phyloP scores from a whole-genome alignment of 2,113 vertebrate genomes.

The Aplodontia rufa region DNA sequence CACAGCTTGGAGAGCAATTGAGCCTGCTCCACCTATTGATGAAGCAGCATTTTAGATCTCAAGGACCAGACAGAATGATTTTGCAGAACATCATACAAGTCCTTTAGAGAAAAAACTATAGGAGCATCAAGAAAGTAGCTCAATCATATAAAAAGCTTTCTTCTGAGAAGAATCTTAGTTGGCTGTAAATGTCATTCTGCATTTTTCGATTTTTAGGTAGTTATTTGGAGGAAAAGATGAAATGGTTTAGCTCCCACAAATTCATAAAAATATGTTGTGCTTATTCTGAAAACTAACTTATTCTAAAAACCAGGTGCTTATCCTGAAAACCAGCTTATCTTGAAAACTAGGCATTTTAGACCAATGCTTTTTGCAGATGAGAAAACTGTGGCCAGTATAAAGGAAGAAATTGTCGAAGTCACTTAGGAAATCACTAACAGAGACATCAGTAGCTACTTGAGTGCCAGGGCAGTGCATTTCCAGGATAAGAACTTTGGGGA shows the following conservation, averaged over 20 bases:
- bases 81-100: not conserved
- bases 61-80: not conserved
- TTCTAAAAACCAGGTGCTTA: not conserved
- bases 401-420: not conserved
- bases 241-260: not conserved
- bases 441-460: not conserved
- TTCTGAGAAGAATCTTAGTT: not conserved
- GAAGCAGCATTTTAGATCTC: not conserved
- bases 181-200: not conserved
- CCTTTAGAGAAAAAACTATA: not conserved
- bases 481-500: not conserved
- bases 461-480: not conserved
- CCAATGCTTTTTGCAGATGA: not conserved
- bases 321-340: not conserved
- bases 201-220: not conserved
- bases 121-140: not conserved
- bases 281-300: not conserved
- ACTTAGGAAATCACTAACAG: not conserved
- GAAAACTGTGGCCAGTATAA: not conserved
- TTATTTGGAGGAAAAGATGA: slow-evolving; percentile 37
- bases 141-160: not conserved
- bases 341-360: not conserved
- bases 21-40: not conserved
- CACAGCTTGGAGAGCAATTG: not conserved
- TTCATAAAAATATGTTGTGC: not conserved